A percentile compares a stretch with the other conserved stretches of the same genome.
Evolutionary conservation across 2,888 invertebrate species (phyloP).

Genomic region (Thecophora atra): DNA sequence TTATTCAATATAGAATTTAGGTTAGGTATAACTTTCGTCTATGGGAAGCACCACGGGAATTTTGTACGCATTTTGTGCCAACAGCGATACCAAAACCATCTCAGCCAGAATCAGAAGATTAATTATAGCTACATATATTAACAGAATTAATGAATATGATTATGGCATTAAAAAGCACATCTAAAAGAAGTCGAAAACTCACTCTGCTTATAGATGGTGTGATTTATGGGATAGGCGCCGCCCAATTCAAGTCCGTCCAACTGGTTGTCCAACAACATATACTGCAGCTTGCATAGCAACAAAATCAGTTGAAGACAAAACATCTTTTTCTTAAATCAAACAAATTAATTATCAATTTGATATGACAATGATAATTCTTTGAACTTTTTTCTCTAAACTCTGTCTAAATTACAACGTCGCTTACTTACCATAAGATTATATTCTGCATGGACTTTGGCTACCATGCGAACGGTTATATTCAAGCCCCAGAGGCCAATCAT

Average conservation of each 20-base stretch:
- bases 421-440: constrained; percentile 54
- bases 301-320: constrained; percentile 61
- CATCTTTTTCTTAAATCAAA: constrained; percentile 56
- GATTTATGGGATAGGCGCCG: constrained; percentile 60
- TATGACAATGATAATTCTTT: no score
- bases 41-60: constrained; percentile 47
- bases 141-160: no score
- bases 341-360: constrained; percentile 9
- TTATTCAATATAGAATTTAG: neutral
- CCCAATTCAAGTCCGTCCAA: constrained; percentile 55
- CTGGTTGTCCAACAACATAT: constrained; percentile 56
- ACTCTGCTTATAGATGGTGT: constrained; percentile 63
- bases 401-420: neutral
- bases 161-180: no score
- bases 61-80: constrained; percentile 61
- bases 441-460: constrained; percentile 55
- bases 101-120: constrained; percentile 60
- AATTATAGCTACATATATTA: constrained; percentile 55
- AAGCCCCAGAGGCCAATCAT: constrained; percentile 62
- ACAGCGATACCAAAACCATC: constrained; percentile 61
- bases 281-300: constrained; percentile 62
- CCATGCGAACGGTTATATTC: constrained; percentile 61
- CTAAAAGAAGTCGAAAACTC: no score
- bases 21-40: constrained; percentile 13
- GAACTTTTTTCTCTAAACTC: no score